Evolutionary conservation across 2,797 vertebrate species (phyloP), one percentile per base, ranked within the genome.

Genomic region (Carapus acus): DNA sequence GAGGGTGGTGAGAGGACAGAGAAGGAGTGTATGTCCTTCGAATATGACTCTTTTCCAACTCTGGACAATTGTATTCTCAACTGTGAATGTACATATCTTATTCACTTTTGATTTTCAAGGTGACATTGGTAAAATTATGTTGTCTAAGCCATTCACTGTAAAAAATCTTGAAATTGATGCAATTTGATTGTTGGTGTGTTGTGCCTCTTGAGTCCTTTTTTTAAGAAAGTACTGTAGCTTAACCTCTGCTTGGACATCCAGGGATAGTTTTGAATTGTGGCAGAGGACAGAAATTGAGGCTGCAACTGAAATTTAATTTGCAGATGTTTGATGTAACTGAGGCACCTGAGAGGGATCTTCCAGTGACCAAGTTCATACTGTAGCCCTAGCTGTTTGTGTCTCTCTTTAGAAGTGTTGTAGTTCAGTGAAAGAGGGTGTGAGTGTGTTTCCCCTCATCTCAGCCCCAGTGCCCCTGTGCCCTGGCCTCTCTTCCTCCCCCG

Each of bases 401-500:
- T 76, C 72, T 83, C 74, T 69, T 79, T 34, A 75, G 76, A 80
- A 82, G 74, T 60, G 43, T 60, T 42, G 49, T 14, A 41, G 24
- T 43, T 27, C 29, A 43, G 18, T 34, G 15, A 22, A 43, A 31
- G 18, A 33, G 49, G 47, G 52, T 51, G 44, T 63, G 37, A 29
- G 68, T 77, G 70, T 71, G 69, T 67, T 78, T 76, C 72, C 77
- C 70, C 77, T 77, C 70, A 58, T 77, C 74, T 71, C 70, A 78
- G 73, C 74, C 70, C 73, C 66, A 73, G 73, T 82, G 77, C 81
- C 81, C 77, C 78, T 77, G 70, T 78, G 78, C 76, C 80, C 80
- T 67, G 79, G 77, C 79, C 78, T 80, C 73, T 78, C 76, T 65
- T 82, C 79, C 78, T 67, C 78, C 83, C 89, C 88, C 88, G 86